Conservation (phyloP, 2,113 vertebrate genomes). For the Eudyptes chrysolophus region DNA sequence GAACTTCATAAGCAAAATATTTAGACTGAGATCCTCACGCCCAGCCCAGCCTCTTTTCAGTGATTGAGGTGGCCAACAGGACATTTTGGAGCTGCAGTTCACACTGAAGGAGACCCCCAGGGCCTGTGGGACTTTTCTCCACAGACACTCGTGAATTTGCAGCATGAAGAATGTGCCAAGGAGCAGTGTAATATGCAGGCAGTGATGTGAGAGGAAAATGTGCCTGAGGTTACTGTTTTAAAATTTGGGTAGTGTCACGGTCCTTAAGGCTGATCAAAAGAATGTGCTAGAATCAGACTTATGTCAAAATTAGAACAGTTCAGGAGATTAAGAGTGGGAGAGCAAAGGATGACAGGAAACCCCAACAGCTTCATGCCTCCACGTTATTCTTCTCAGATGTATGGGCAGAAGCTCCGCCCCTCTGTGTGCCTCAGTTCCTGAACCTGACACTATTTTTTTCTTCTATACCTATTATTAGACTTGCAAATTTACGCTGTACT, state of each 20-base stretch:
- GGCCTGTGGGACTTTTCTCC: neutral
- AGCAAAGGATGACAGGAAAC: conserved; percentile 11
- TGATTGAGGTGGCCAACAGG: neutral
- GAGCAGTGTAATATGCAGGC: neutral
- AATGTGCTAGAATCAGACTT: neutral
- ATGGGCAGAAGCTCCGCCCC: neutral
- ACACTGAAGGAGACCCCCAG: neutral
- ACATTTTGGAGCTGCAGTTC: neutral
- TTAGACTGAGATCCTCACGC: neutral
- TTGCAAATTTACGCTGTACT: neutral
- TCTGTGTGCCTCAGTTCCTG: neutral
- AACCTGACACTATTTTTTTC: neutral
- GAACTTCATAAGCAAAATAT: neutral
- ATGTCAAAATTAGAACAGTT: neutral
- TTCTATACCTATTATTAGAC: neutral
- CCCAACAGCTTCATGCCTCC: neutral
- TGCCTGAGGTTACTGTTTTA: neutral
- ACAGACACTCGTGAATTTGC: neutral
- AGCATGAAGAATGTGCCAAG: neutral
- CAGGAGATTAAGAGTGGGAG: neutral
- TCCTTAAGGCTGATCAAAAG: neutral
- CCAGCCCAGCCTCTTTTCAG: neutral
- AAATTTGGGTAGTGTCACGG: neutral
- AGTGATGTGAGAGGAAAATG: neutral
- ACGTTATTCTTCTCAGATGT: neutral